Percentiles rank a stretch among this genome's conserved stretches.
phyloP scores from a whole-genome alignment of 2,797 vertebrate genomes.

The Tamandua tetradactyla region DNA sequence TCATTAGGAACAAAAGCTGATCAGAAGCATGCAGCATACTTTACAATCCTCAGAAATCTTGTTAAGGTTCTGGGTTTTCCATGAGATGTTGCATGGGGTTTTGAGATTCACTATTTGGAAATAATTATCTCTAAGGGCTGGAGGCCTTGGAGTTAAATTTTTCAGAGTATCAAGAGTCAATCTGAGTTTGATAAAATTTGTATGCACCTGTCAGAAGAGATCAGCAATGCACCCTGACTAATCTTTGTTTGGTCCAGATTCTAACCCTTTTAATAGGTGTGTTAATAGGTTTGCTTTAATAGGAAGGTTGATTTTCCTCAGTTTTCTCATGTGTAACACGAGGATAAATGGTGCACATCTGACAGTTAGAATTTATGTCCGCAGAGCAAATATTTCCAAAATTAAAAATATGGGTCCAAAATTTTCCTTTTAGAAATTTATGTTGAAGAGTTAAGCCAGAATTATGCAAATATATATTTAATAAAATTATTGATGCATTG shows the following conservation, averaged over 20 bases:
- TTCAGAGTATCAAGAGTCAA: neutral
- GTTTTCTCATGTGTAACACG: neutral
- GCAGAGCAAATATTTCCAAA: neutral
- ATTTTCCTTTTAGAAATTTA: slow-evolving; percentile 15
- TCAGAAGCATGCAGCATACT: neutral
- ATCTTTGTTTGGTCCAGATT: neutral
- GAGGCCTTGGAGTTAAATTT: neutral
- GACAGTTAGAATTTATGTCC: neutral
- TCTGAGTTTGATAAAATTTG: neutral
- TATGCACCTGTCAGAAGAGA: neutral
- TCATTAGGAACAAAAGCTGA: neutral
- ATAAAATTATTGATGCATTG: neutral
- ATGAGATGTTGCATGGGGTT: neutral
- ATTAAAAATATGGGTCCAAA: neutral
- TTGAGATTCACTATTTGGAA: neutral
- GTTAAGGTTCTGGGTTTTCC: neutral
- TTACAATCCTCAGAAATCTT: neutral
- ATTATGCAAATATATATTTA: neutral
- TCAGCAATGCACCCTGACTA: neutral
- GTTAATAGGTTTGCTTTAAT: neutral
- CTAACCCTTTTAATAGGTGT: neutral
- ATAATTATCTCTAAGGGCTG: neutral
- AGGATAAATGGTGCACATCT: neutral
- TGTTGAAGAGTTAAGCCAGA: neutral
- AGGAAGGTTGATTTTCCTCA: neutral